These are phyloP conservation scores for Cheirogaleus major DNA, from an alignment of 2,797 vertebrate genomes.

Conservation along the genomic window DNA sequence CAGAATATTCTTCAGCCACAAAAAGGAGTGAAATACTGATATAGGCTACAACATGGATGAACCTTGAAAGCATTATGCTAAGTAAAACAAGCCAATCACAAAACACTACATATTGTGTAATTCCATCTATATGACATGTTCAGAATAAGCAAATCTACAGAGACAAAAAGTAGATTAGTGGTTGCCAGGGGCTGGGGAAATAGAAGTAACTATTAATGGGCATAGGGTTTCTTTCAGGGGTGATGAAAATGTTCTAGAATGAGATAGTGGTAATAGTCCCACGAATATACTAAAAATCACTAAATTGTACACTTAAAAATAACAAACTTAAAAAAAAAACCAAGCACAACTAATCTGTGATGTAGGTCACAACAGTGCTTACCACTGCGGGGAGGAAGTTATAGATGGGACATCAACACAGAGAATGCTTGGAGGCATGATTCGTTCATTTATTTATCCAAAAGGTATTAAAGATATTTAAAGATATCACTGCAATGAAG, in stretches of 20 bases:
- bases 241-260: neutral
- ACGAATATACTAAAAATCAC: neutral
- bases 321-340: neutral
- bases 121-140: neutral
- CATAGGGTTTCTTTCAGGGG: fast-evolving
- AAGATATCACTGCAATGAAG: neutral
- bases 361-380: fast-evolving
- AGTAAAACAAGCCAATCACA: neutral
- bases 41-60: too few species aligned
- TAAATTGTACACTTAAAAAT: neutral
- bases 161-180: neutral
- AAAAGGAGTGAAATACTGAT: neutral
- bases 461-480: neutral
- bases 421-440: neutral
- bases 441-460: neutral
- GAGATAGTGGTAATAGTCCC: neutral
- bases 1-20: neutral
- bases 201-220: neutral
- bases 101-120: neutral
- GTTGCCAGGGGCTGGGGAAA: neutral
- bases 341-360: neutral
- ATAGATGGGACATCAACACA: fast-evolving
- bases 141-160: neutral
- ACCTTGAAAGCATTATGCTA: neutral
- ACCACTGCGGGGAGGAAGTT: neutral